Evolutionary conservation across 1,140 invertebrate genomes (phyloP).

Genomic region (Lordiphosa stackelbergi): DNA sequence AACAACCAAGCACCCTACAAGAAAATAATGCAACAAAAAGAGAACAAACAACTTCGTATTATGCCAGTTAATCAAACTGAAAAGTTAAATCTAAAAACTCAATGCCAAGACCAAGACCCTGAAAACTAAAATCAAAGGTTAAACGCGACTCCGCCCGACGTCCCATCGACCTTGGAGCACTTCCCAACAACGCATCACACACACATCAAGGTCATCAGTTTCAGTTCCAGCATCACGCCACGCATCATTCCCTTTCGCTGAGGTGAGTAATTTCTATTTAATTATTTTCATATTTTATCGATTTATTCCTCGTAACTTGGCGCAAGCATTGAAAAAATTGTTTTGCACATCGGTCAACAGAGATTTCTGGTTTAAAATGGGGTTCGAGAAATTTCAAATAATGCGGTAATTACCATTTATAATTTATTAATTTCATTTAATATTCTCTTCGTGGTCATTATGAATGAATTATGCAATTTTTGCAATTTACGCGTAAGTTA

Average conservation of each 20-base stretch:
- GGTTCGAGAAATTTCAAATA: neutral
- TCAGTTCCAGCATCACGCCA: slow-evolving; percentile 22
- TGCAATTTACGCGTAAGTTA: too few species aligned
- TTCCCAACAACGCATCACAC: slow-evolving; percentile 4
- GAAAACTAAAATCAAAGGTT: slow-evolving; percentile 12
- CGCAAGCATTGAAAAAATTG: slow-evolving; percentile 23
- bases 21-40: neutral
- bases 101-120: slow-evolving; percentile 29
- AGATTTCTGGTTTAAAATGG: neutral
- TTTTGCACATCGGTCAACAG: slow-evolving; percentile 17
- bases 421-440: slow-evolving; percentile 13
- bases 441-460: slow-evolving; percentile 3
- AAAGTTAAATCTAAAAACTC: slow-evolving; percentile 45
- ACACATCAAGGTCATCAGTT: too few species aligned
- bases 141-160: slow-evolving; percentile 45
- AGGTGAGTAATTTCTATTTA: slow-evolving; percentile 53
- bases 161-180: slow-evolving; percentile 1
- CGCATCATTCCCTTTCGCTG: slow-evolving; percentile 26
- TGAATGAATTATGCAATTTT: too few species aligned
- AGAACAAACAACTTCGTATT: slow-evolving; percentile 51
- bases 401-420: slow-evolving; percentile 29
- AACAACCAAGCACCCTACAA: slow-evolving; percentile 18
- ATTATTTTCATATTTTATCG: slow-evolving; percentile 13
- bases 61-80: slow-evolving; percentile 68
- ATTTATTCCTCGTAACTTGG: slow-evolving; percentile 26